Base-by-base conservation (phyloP, 2,888 invertebrate species). In the Hydraecia micacea region DNA sequence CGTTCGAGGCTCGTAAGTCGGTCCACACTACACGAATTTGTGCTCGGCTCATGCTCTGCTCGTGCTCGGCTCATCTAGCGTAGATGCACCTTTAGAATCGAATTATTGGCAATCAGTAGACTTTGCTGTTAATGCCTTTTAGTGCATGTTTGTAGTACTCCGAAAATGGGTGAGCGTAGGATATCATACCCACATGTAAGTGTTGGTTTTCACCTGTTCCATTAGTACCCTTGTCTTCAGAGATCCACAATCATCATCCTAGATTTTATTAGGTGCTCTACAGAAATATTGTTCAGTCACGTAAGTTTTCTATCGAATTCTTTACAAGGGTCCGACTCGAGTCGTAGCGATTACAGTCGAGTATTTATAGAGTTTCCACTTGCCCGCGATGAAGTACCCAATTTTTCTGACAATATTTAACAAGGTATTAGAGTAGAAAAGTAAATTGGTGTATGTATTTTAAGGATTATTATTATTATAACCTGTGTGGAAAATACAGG, bases 51-150 rank as follows among this genome's bases (percentile, higher is more conserved):
- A 3, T 32, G 32, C 32, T 32, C 2, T 2, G 32, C 32, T 2
- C 32, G 32, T 32, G 32, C 32, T 32, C 2, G 32, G 32, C 32
- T 32, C 1, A 3, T 32, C 3, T 32, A 32, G 32, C 32, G 32
- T 32, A 32, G 32, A 32, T 3, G 32, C 32, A 32, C 32, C 32
- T 32, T 32, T 36, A 15, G 72, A 81, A 82, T 84, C 80, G 79
- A 78, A 79, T 86, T 86, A 88, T 88, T 89, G 80, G 85, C 77
- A 88, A 84, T 77, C 71, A n/a, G 69, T 79, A 75, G 81, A 84
- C 78, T 84, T 79, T 75, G 80, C 82, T 84, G 74, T 83, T 86
- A 87, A 77, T 82, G 68, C 73, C 28, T 71, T 70, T 62, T 77
- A 74, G 66, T 71, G 52, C 60, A 68, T 46, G 72, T 68, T 72